Percentiles rank a stretch among this genome's conserved stretches.
Conservation (phyloP, 1,140 invertebrate genomes). For the Ostrea edulis region DNA sequence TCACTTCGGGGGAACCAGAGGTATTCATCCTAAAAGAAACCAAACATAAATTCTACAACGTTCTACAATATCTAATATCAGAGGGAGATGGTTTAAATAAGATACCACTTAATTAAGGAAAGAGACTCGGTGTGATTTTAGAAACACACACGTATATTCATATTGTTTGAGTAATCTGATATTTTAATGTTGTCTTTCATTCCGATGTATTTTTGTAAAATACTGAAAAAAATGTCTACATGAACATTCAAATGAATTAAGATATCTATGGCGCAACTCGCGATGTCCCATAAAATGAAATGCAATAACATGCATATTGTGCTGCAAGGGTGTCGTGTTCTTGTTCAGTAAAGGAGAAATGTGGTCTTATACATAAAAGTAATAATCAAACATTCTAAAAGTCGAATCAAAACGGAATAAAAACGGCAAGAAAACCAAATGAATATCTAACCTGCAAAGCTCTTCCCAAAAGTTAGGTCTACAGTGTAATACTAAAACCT, state of each 20-base stretch:
- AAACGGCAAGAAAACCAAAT: neutral
- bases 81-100: too few species aligned
- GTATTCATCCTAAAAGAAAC: constrained; percentile 1
- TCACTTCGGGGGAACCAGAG: neutral
- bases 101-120: too few species aligned
- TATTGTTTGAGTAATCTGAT: neutral
- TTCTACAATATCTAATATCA: too few species aligned
- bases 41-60: too few species aligned
- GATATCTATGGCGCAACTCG: neutral
- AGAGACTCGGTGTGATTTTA: neutral
- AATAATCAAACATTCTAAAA: too few species aligned
- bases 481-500: neutral
- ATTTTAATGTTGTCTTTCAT: neutral
- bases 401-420: neutral
- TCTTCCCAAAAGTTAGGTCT: neutral
- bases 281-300: neutral
- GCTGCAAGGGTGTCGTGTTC: too few species aligned
- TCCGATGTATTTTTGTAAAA: neutral
- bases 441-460: neutral
- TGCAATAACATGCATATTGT: neutral
- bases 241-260: neutral
- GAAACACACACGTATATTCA: neutral
- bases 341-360: too few species aligned
- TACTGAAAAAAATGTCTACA: neutral
- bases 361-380: too few species aligned